Percentiles rank a stretch among this genome's conserved stretches.
phyloP scores from a whole-genome alignment of 1,140 invertebrate species.

The Calephelis virginiensis region DNA sequence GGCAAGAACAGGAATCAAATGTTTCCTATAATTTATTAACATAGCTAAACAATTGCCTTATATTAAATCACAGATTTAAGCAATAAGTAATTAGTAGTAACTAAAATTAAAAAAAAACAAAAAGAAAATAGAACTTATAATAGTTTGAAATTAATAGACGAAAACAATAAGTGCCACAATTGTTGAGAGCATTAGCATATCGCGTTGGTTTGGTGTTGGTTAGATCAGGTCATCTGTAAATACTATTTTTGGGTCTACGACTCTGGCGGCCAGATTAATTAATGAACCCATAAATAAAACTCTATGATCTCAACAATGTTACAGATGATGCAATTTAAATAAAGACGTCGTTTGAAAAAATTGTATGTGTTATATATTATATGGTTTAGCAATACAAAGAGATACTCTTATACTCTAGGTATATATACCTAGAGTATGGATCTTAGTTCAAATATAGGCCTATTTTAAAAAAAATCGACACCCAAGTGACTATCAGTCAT shows the following conservation, averaged over 20 bases:
- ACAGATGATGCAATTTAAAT: constrained; percentile 3
- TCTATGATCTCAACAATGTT: background rate
- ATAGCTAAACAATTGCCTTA: no score
- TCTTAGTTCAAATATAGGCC: no score
- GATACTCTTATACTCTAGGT: no score
- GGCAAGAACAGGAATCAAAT: no score
- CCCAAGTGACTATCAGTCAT: no score
- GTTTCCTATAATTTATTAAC: no score
- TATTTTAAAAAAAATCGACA: no score
- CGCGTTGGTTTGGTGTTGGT: constrained; percentile 12
- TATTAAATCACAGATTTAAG: no score
- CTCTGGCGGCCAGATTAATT: constrained; percentile 21
- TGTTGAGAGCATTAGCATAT: constrained; percentile 38
- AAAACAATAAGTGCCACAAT: constrained; percentile 43
- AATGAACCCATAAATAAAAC: constrained; percentile 14
- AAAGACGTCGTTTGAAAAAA: background rate
- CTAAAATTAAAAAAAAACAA: no score
- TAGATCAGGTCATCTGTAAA: constrained; percentile 22
- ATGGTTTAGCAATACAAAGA: no score
- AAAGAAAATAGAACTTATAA: background rate
- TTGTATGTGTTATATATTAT: background rate
- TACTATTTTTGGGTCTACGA: constrained; percentile 34
- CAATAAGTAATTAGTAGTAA: no score
- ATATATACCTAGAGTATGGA: no score
- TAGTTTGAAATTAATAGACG: constrained; percentile 45